phyloP scores from a whole-genome alignment of 2,113 vertebrate species.

The Cephalopterus ornatus region DNA sequence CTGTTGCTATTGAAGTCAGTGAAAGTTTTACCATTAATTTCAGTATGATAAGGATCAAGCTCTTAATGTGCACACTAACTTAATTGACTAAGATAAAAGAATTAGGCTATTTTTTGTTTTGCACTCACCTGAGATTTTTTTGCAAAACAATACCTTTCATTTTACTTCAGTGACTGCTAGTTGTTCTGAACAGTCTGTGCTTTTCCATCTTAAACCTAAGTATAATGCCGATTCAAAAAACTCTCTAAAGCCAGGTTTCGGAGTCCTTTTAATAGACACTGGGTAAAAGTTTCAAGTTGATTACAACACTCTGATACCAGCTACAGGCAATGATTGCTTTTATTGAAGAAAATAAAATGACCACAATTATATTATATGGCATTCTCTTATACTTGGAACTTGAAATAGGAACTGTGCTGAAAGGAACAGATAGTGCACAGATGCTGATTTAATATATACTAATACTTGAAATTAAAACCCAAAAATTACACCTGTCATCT shows the following conservation, averaged over 20 bases:
- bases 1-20: background rate
- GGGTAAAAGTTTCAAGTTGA: background rate
- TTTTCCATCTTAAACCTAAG: constrained; percentile 10
- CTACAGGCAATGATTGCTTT: background rate
- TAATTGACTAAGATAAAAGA: background rate
- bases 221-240: background rate
- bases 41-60: background rate
- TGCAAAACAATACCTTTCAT: background rate
- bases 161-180: constrained; percentile 25
- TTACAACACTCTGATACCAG: background rate
- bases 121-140: background rate
- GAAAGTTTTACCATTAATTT: background rate
- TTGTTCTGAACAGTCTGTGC: background rate
- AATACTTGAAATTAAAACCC: constrained; percentile 18
- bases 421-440: background rate
- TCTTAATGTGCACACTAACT: background rate
- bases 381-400: constrained; percentile 9
- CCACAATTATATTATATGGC: constrained; percentile 27
- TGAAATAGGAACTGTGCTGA: background rate
- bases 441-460: background rate
- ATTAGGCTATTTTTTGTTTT: constrained; percentile 19
- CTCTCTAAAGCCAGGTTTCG: background rate
- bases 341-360: constrained; percentile 54
- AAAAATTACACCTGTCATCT: background rate
- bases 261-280: background rate